Evolutionary conservation across 2,888 invertebrate species (phyloP).

Genomic region (Taenaris catops): DNA sequence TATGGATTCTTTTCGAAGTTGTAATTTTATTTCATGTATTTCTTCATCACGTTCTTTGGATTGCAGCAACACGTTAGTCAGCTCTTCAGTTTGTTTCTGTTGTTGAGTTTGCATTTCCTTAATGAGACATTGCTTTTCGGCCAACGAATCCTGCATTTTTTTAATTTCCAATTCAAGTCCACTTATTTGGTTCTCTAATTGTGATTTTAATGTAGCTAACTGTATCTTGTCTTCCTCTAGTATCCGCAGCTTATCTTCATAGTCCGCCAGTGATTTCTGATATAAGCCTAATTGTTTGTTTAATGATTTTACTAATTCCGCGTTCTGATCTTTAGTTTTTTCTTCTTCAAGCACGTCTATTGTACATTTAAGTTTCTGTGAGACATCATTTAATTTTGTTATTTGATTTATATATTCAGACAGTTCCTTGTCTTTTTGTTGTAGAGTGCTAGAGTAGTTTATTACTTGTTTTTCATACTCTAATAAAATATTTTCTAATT

Average conservation of each 20-base stretch:
- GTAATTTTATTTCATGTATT: constrained; percentile 73
- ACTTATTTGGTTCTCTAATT: constrained; percentile 47
- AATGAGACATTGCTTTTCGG: constrained; percentile 63
- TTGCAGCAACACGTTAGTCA: constrained; percentile 59
- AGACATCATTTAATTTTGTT: constrained; percentile 71
- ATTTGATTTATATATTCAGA: constrained; percentile 75
- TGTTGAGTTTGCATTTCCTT: constrained; percentile 66
- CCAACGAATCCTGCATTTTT: constrained; percentile 58
- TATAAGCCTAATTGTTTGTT: constrained; percentile 72
- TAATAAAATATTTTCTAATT: constrained; percentile 66
- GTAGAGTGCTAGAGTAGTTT: constrained; percentile 57
- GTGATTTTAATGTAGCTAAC: constrained; percentile 47
- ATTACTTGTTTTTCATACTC: constrained; percentile 73
- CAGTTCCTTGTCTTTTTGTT: constrained; percentile 69
- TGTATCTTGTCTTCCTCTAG: constrained; percentile 69
- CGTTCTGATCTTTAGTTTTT: constrained; percentile 69
- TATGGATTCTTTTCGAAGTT: constrained; percentile 80
- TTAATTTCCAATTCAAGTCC: constrained; percentile 52
- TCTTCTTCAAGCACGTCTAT: constrained; percentile 69
- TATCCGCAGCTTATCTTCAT: constrained; percentile 52
- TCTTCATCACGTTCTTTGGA: constrained; percentile 78
- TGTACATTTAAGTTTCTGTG: constrained; percentile 72
- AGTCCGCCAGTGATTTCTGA: constrained; percentile 59
- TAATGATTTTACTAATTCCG: constrained; percentile 69
- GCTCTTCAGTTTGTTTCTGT: constrained; percentile 67